Evolutionary conservation across 2,888 invertebrate species (phyloP), one percentile per base, ranked within the genome.

Genomic region (Tuberolachnus salignus): DNA sequence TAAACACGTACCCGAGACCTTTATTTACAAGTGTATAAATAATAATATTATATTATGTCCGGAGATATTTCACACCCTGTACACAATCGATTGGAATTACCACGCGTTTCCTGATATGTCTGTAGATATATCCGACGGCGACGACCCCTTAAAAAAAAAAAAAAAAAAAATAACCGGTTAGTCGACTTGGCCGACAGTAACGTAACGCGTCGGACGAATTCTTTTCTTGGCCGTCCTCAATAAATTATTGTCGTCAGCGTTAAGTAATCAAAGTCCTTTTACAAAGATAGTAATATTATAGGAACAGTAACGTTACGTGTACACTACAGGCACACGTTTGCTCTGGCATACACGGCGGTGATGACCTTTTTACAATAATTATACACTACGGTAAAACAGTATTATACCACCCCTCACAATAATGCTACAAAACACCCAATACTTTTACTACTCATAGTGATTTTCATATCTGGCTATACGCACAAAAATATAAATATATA

Each of bases 231-330:
- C 10, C 23, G 49, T 23, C 10, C 46, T 66, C 66, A 49, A 66
- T 66, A 16, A 34, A 66, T 66, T 63, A n/a, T 63, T 34, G 19
- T 11, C 16, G 26, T 16, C 16, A 46, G 21, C 49, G 16, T 66
- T 66, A 49, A 49, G 44, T 63, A 63, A 66, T 49, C 23, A 16
- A 26, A 66, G 49, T 66, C 66, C 66, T 66, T 66, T 66, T 46
- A 66, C 26, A 49, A 64, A 14, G 9, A 46, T 49, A 49, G 23
- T 49, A 61, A 63, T 63, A 63, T 19, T 21, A 63, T 19, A 63
- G 19, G n/a, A n/a, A n/a, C n/a, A n/a, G 63, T 63, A 63, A 63
- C 63, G 63, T 63, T 63, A 63, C 42, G 42, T 19, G 42, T 34
- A 34, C 34, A 34, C 34, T 34, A 34, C 6, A 34, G 34, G 34